Evolutionary conservation across 37 sponge, comb jelly and placozoan species (phyloP), one percentile per base, ranked within the genome.

Genomic region (Hexactinellida sp.): DNA sequence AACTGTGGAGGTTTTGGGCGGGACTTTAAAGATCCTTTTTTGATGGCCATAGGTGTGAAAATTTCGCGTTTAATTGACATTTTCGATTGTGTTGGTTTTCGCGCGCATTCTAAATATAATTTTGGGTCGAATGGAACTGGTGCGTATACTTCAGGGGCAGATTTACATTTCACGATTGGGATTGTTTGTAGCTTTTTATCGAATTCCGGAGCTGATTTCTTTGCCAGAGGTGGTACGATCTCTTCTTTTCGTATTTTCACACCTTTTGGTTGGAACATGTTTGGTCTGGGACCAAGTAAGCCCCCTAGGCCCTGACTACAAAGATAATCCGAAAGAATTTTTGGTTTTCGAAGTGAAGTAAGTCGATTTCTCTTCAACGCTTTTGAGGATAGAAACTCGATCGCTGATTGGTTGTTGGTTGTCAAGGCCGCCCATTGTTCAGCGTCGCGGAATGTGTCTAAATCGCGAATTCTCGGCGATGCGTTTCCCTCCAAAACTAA

Each of bases 361-460:
- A 86, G 86, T 37, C 47, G 83, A 38, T 83, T 88, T 37, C 83
- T 90, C 51, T 82, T 90, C 34, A 54, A 21, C 23, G 55, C 55
- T n/a, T 36, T 24, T 0, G 90, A 90, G 39, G 83, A 82, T 0
- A 94, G 82, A 84, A 94, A 90, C 25, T 38, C 47, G 19, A 91
- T 34, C 7, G 90, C 89, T 5, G 36, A 16, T 0, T 55, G 36
- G 55, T 71, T 85, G 16, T 21, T 55, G 9, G 86, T 84, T 0
- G 85, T 39, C 23, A 39, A 19, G 36, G 82, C 84, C 86, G 90
- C 85, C 94, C 92, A 94, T 1, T 94, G 90, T 37, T 83, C 85
- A 23, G 94, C 89, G 38, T 82, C 88, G 88, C 88, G 91, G 83
- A 94, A 94, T 37, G 88, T 84, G 34, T 94, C 94, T 38, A 94